These are phyloP conservation scores for Rotaria macrura DNA, from an alignment of 2,888 invertebrate genomes.

Conservation along the genomic window DNA sequence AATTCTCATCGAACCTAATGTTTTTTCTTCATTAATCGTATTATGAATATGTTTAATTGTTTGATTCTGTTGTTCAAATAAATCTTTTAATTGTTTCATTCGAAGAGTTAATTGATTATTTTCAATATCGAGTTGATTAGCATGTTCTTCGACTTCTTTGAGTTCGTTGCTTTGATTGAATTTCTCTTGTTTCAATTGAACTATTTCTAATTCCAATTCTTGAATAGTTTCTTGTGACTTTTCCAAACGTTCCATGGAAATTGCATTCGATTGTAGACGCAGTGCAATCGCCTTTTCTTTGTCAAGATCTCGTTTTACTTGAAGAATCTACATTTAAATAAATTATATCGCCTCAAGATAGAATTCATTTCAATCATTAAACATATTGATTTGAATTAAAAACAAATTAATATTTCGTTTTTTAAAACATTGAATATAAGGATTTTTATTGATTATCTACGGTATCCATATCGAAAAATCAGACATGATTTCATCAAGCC, in stretches of 20 bases:
- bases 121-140: neutral
- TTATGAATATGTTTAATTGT: neutral
- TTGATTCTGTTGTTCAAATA: neutral
- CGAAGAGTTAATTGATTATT: neutral
- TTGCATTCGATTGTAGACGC: neutral
- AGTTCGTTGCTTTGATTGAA: neutral
- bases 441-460: too few relatives aligned
- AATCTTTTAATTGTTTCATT: slow-evolving; percentile 7
- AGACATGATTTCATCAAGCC: too few relatives aligned
- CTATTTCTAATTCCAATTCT: neutral
- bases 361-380: too few relatives aligned
- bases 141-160: neutral
- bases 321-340: neutral
- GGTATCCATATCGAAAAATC: too few relatives aligned
- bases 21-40: neutral
- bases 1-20: neutral
- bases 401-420: too few relatives aligned
- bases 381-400: too few relatives aligned
- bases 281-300: neutral
- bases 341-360: too few relatives aligned
- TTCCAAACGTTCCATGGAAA: neutral
- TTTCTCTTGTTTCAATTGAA: neutral
- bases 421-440: too few relatives aligned
- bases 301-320: neutral
- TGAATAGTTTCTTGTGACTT: neutral